Evolutionary conservation across 92 coral and sea anemone genomes (phyloP), one percentile per base, ranked within the genome.

Genomic region (Scolanthus callimorphus): DNA sequence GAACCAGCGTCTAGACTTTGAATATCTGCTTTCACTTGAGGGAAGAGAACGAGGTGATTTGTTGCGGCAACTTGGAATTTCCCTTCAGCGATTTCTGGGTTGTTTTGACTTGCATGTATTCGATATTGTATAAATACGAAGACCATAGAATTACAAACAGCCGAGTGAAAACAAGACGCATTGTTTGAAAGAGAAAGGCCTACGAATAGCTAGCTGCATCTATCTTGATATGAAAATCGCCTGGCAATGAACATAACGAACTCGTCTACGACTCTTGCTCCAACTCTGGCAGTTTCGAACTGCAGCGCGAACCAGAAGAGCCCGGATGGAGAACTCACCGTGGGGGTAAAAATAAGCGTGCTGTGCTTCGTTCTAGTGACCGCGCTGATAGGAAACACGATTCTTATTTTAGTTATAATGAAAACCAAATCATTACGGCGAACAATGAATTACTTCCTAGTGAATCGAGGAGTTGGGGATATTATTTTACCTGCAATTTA

Each of bases 401-500:
- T 46, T 19, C 19, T 46, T 4, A 46, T 46, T 21, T 6, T 21
- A 10, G 52, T 46, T 4, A 20, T 46, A 9, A 46, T 20, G 23
- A 46, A 46, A 19, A 46, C 52, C 4, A 46, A 46, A 46, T 46
- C 52, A 6, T 21, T 46, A 19, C 52, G 52, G 52, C 12, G 23
- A 19, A 46, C 52, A 20, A 46, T 46, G 52, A 46, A 46, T 21
- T 46, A 46, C 22, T 46, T 46, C 17, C 52, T 46, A 4, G 52
- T 46, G 11, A 46, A 46, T 20, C 12, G 52, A 4, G 52, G 11
- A 4, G 52, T 20, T 46, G 12, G 11, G 17, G 52, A 46, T 46
- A 11, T 46, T 9, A 11, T 46, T 4, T 6, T 46, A 21, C 52
- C 52, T 10, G 23, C 23, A 4, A 4, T 46, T 11, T 46, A 46